A percentile compares a stretch with the other conserved stretches of the same genome.
phyloP scores from a whole-genome alignment of 2,888 invertebrate species.

The Lucinisca nassula region DNA sequence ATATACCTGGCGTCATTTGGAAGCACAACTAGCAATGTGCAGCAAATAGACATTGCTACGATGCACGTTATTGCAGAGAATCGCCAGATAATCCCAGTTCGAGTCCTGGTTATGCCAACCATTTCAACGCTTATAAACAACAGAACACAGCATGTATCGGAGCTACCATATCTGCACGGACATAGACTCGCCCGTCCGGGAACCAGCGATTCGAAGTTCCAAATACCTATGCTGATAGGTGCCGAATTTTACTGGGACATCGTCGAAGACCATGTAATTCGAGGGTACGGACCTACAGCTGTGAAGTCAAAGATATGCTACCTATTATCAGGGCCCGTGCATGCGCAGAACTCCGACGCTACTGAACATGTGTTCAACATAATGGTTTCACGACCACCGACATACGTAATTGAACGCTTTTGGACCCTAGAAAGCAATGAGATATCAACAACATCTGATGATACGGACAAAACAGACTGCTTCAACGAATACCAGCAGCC shows the following conservation, averaged over 20 bases:
- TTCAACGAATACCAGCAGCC: conserved; percentile 14
- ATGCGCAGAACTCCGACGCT: neutral
- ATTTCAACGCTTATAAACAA: conserved; percentile 24
- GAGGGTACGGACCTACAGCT: conserved; percentile 61
- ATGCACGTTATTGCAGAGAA: conserved; percentile 15
- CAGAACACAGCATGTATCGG: no score
- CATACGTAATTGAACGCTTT: conserved; percentile 32
- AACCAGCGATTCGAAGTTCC: conserved; percentile 21
- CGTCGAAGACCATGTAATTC: conserved; percentile 41
- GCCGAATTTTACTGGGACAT: conserved; percentile 65
- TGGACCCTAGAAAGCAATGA: conserved; percentile 56
- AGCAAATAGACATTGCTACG: neutral
- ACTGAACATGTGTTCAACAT: conserved; percentile 8
- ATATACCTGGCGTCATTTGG: conserved; percentile 28
- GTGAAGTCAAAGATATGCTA: conserved; percentile 61
- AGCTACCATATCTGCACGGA: conserved; percentile 32
- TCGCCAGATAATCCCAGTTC: conserved; percentile 17
- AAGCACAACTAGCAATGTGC: neutral
- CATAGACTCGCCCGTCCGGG: conserved; percentile 53
- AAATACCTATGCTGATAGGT: conserved; percentile 53
- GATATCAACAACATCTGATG: conserved; percentile 5
- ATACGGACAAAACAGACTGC: neutral
- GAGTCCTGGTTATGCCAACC: conserved; percentile 23
- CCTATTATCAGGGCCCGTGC: conserved; percentile 48
- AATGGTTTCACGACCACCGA: conserved; percentile 11